phyloP scores from a whole-genome alignment of 2,797 vertebrate genomes.

The Falco berigora region DNA sequence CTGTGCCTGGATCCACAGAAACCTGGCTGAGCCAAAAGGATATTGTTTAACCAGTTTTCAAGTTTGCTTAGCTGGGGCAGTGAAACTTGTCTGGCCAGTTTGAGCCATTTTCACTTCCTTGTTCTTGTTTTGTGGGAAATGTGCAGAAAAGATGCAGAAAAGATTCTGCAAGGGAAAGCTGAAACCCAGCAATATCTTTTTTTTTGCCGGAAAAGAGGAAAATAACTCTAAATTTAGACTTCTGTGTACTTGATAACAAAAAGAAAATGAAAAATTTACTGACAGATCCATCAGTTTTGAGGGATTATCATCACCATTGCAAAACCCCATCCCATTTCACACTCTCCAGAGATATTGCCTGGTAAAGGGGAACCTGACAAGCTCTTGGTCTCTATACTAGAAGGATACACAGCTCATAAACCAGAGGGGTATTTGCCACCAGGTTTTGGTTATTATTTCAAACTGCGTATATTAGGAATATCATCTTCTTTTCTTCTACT shows the following conservation, averaged over 20 bases:
- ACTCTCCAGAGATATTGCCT: not conserved
- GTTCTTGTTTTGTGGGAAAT: not conserved
- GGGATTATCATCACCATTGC: not conserved
- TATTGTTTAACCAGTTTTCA: not conserved
- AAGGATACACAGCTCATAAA: not conserved
- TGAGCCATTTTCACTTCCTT: not conserved
- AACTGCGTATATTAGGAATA: not conserved
- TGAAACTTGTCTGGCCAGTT: not conserved
- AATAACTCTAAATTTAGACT: not conserved
- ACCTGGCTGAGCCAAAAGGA: not conserved
- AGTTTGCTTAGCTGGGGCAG: not conserved
- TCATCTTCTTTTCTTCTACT: not conserved
- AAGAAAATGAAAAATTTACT: not conserved
- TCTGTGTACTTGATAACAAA: not conserved
- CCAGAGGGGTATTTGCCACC: not conserved
- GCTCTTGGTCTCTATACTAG: not conserved
- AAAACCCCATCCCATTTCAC: not conserved
- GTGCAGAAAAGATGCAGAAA: not conserved
- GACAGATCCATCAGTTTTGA: not conserved
- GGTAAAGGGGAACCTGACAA: not conserved
- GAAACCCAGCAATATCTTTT: not conserved
- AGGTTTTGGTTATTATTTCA: not conserved
- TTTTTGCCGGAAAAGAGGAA: not conserved
- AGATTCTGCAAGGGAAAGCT: not conserved
- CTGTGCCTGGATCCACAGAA: not conserved